Percentiles rank a stretch among this genome's conserved stretches.
Conservation (phyloP, 2,797 vertebrate species). For the Leucoraja ocellata region DNA sequence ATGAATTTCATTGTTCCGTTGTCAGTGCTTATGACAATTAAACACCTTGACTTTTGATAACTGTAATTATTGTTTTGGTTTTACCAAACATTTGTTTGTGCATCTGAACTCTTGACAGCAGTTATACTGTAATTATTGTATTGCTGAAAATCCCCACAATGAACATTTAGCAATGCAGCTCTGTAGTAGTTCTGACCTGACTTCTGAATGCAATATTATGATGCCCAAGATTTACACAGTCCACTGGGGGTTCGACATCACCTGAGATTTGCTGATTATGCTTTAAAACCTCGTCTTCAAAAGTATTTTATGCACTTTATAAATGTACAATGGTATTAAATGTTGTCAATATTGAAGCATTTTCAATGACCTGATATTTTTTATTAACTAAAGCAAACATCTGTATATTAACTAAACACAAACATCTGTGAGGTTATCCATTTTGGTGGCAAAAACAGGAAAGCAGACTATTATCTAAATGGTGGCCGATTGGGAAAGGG, state of each 20-base stretch:
- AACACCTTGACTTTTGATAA: too few species aligned
- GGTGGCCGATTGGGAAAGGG: too few species aligned
- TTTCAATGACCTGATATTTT: not conserved
- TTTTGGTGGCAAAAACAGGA: too few species aligned
- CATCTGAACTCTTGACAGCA: not conserved
- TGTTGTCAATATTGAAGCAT: not conserved
- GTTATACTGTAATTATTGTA: not conserved
- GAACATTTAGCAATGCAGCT: not conserved
- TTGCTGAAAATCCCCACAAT: not conserved
- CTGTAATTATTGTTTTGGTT: not conserved
- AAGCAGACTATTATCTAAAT: too few species aligned
- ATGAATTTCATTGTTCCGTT: too few species aligned
- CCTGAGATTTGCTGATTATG: not conserved
- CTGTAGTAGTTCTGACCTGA: not conserved
- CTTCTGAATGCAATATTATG: not conserved
- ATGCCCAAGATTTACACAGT: not conserved
- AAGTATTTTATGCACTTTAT: not conserved
- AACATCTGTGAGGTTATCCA: too few species aligned
- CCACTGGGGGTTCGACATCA: not conserved
- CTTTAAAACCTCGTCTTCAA: not conserved
- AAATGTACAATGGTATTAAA: not conserved
- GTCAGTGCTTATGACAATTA: too few species aligned
- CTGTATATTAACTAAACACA: too few species aligned
- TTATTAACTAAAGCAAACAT: not conserved
- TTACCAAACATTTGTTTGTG: not conserved